Evolutionary conservation across 2,113 vertebrate species (phyloP).

Genomic region (Columba livia): DNA sequence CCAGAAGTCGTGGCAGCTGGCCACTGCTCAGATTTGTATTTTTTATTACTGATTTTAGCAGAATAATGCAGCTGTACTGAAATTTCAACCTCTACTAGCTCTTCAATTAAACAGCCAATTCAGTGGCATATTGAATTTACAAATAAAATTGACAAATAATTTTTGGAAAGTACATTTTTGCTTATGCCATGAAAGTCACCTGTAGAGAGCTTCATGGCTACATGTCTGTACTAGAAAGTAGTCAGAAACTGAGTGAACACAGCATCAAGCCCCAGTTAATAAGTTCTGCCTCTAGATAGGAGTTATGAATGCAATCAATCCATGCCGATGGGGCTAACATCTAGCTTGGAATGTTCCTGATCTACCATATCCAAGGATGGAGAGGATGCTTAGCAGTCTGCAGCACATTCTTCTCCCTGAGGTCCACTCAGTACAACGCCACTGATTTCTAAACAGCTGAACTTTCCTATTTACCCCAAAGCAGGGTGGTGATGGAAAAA

Average conservation of each 20-base stretch:
- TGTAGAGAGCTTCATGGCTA: not conserved
- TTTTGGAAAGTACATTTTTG: not conserved
- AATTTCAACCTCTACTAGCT: not conserved
- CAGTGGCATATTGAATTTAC: not conserved
- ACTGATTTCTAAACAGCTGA: not conserved
- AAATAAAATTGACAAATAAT: not conserved
- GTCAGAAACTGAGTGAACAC: not conserved
- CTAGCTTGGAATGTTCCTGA: not conserved
- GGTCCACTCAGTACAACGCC: not conserved
- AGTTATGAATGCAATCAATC: not conserved
- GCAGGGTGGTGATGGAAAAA: not conserved
- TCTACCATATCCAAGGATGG: not conserved
- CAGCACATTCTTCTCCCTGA: not conserved
- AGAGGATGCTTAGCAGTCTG: not conserved
- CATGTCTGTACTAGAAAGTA: not conserved
- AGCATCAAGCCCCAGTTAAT: not conserved
- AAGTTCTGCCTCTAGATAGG: not conserved
- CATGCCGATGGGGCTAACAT: not conserved
- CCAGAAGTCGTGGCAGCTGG: not conserved
- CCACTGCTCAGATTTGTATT: not conserved
- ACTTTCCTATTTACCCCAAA: not conserved
- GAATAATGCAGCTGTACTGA: accelerated
- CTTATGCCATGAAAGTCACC: not conserved
- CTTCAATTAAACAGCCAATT: not conserved
- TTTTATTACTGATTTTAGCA: not conserved